A percentile compares a stretch with the other conserved stretches of the same genome.
Conservation (phyloP, 2,113 vertebrate species). For the Himantopus leucocephalus region DNA sequence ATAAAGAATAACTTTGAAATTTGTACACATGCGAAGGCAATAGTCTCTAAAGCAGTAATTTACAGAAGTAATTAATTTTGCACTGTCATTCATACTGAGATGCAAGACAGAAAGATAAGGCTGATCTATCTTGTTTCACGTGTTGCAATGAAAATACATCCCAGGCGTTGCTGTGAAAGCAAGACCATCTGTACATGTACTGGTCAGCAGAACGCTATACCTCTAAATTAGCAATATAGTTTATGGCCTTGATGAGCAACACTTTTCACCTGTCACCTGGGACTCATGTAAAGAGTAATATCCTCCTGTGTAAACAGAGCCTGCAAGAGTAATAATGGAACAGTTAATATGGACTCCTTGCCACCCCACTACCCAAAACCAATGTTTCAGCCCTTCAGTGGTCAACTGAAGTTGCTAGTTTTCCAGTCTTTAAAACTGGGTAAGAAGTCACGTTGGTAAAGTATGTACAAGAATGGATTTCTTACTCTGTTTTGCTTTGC, state of each 20-base stretch:
- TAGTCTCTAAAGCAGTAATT: not conserved
- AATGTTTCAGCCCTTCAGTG: not conserved
- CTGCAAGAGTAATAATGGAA: not conserved
- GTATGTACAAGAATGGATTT: not conserved
- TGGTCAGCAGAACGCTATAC: not conserved
- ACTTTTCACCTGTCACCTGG: not conserved
- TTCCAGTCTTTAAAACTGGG: not conserved
- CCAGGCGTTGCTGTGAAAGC: not conserved
- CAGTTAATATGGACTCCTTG: not conserved
- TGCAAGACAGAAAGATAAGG: not conserved
- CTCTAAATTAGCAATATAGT: not conserved
- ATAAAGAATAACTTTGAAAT: not conserved
- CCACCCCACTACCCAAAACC: not conserved
- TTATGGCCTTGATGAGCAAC: not conserved
- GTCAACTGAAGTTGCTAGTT: not conserved
- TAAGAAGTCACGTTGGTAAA: not conserved
- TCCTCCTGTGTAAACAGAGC: not conserved
- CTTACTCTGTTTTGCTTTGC: not conserved
- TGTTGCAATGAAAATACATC: not conserved
- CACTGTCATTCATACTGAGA: not conserved
- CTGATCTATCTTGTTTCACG: not conserved
- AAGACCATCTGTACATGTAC: not conserved
- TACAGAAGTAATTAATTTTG: not conserved
- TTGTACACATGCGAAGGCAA: not conserved
- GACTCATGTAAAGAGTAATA: not conserved